Conservation (phyloP, 2,113 vertebrate genomes). For the Phrynosoma blainvillii region DNA sequence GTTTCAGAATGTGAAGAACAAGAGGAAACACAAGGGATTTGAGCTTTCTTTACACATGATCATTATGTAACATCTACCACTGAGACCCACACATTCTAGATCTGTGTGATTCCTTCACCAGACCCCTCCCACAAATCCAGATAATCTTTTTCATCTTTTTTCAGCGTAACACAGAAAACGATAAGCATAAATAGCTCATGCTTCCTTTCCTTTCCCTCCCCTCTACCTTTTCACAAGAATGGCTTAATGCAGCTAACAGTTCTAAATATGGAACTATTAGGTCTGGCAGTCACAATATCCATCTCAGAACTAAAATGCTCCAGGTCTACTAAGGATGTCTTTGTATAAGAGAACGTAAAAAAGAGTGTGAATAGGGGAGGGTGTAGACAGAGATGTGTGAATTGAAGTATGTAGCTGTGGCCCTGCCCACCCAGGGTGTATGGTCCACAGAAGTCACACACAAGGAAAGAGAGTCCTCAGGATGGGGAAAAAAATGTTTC, state of each 20-base stretch:
- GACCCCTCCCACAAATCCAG: not conserved
- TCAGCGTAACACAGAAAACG: not conserved
- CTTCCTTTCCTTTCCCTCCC: no score
- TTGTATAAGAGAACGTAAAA: no score
- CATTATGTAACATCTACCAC: not conserved
- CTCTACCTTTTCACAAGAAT: not conserved
- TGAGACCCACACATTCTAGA: not conserved
- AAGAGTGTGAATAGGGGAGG: no score
- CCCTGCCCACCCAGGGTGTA: not conserved
- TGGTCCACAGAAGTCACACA: not conserved
- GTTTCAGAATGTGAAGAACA: not conserved
- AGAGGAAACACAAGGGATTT: not conserved
- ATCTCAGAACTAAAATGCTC: no score
- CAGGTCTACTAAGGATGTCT: no score
- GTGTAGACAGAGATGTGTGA: no score
- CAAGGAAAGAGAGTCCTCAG: not conserved
- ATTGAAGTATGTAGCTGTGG: not conserved
- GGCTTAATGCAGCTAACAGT: no score
- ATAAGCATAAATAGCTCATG: not conserved
- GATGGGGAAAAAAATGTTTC: not conserved
- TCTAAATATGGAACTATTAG: no score
- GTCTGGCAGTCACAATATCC: no score
- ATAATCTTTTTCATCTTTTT: not conserved
- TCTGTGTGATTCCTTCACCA: no score
- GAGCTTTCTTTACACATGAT: not conserved